Percentiles rank a stretch among this genome's conserved stretches.
Evolutionary conservation across 2,888 invertebrate genomes (phyloP).

Genomic region (Mesorhabditis belari): DNA sequence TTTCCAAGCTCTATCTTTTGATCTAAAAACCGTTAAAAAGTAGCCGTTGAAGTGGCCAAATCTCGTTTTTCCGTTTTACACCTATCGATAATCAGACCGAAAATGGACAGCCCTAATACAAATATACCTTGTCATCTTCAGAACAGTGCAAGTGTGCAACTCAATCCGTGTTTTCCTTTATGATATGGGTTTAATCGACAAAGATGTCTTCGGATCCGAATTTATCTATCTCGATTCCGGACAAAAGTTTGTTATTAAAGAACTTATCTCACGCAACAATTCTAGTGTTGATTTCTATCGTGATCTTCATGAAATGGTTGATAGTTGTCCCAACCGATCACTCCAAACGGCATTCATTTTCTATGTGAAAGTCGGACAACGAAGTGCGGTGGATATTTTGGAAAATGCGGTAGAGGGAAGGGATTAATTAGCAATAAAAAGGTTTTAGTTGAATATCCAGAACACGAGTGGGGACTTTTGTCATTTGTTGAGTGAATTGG

Average conservation of each 20-base stretch:
- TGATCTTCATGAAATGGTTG: conserved; percentile 77
- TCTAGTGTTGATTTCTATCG: conserved; percentile 65
- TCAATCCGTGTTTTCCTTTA: conserved; percentile 88
- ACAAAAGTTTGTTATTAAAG: conserved; percentile 27
- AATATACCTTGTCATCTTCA: conserved; percentile 20
- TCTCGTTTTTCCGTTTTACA: too few relatives aligned
- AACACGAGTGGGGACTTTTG: conserved; percentile 60
- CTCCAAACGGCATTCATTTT: conserved; percentile 88
- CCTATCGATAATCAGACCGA: too few relatives aligned
- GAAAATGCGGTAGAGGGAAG: conserved; percentile 64
- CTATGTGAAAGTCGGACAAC: conserved; percentile 82
- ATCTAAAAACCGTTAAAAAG: too few relatives aligned
- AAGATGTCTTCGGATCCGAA: conserved; percentile 59
- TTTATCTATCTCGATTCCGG: conserved; percentile 64
- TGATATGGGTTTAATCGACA: conserved; percentile 80
- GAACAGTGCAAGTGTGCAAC: conserved; percentile 69
- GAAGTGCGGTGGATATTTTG: conserved; percentile 71
- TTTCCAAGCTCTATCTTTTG: too few relatives aligned
- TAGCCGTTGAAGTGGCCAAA: too few relatives aligned
- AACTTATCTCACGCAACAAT: conserved; percentile 40
- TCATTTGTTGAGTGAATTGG: conserved; percentile 68
- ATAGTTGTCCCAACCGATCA: conserved; percentile 62
- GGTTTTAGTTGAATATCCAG: conserved; percentile 54
- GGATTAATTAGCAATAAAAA: not conserved
- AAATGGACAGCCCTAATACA: too few relatives aligned